Conservation (phyloP, 2,888 invertebrate species). For the Gisinianus flammeolus region DNA sequence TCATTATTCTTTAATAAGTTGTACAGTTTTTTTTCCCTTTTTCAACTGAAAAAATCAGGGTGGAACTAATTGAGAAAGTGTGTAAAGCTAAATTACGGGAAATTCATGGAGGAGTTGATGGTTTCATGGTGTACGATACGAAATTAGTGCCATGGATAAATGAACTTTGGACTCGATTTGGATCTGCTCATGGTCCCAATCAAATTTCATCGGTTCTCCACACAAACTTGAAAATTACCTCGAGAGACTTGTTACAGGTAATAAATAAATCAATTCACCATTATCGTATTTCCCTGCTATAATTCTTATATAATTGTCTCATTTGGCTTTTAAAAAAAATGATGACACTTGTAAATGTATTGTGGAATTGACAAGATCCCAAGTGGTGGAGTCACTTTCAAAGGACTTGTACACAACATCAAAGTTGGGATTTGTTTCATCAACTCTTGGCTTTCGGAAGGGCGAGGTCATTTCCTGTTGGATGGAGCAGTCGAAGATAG, state of each 20-base stretch:
- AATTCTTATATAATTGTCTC: too few species aligned
- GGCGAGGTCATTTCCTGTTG: constrained; percentile 72
- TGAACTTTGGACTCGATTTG: constrained; percentile 62
- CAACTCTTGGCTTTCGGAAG: constrained; percentile 71
- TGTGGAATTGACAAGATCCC: constrained; percentile 65
- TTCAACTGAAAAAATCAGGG: constrained; percentile 22
- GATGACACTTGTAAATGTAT: background rate
- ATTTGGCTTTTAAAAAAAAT: too few species aligned
- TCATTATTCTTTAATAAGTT: constrained; percentile 1
- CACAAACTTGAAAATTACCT: constrained; percentile 62
- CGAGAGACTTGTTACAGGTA: constrained; percentile 65
- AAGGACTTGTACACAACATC: constrained; percentile 71
- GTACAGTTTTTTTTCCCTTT: background rate
- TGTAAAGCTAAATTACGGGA: constrained; percentile 66
- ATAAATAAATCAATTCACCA: background rate
- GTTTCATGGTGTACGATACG: constrained; percentile 74
- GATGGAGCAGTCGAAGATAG: constrained; percentile 74
- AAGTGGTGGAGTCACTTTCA: constrained; percentile 69
- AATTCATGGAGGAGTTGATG: constrained; percentile 70
- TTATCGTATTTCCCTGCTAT: background rate
- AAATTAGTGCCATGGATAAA: constrained; percentile 68
- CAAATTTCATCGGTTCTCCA: constrained; percentile 65
- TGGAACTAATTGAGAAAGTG: constrained; percentile 63
- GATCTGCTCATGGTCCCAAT: constrained; percentile 61
- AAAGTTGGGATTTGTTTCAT: constrained; percentile 72